Evolutionary conservation across 1,140 invertebrate species (phyloP).

Genomic region (Lethocerus indicus): DNA sequence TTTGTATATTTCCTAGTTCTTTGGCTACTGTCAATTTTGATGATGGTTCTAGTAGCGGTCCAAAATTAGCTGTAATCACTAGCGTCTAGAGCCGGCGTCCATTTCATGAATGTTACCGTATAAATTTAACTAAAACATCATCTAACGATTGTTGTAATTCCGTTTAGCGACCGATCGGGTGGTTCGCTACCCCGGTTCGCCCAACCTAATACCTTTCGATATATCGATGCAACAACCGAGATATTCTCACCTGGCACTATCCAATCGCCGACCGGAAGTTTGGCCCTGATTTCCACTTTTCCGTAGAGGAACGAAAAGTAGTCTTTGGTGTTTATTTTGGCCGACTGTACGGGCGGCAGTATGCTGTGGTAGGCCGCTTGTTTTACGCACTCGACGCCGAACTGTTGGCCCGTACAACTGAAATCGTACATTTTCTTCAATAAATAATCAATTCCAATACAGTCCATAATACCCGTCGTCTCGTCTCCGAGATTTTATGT

Average conservation of each 20-base stretch:
- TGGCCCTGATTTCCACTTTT: constrained; percentile 22
- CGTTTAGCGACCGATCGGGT: too few species aligned
- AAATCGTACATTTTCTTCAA: not conserved
- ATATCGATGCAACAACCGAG: too few species aligned
- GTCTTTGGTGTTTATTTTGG: constrained; percentile 37
- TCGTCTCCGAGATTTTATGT: not conserved
- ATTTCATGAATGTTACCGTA: too few species aligned
- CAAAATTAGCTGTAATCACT: too few species aligned
- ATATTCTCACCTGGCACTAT: constrained; percentile 27
- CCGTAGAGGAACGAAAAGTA: constrained; percentile 41
- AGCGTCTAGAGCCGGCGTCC: too few species aligned
- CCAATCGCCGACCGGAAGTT: constrained; percentile 54
- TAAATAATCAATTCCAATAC: not conserved
- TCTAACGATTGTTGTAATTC: too few species aligned
- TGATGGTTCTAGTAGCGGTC: too few species aligned
- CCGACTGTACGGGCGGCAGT: constrained; percentile 41
- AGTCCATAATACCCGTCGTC: not conserved
- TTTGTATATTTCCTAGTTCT: too few species aligned
- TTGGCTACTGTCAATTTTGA: too few species aligned
- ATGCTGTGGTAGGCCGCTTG: constrained; percentile 23
- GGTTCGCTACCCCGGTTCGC: too few species aligned
- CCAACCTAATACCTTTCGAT: too few species aligned
- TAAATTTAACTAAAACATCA: too few species aligned
- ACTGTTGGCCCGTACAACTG: constrained; percentile 12
- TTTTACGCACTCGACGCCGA: constrained; percentile 1